Conservation (phyloP, 2,113 vertebrate species). For the Felis chaus region DNA sequence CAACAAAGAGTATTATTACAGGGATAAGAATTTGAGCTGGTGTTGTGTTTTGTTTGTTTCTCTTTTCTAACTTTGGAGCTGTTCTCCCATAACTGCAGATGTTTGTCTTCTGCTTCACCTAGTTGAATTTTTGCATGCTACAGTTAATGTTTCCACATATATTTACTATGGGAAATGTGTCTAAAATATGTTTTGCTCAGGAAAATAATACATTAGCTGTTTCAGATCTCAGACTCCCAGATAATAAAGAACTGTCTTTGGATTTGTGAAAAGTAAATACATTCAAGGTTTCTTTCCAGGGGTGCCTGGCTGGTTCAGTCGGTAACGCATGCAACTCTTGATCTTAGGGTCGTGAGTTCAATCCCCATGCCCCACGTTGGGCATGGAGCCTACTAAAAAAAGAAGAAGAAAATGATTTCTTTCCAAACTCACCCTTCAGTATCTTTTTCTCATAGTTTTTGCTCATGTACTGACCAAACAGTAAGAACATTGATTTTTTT, state of each 20-base stretch:
- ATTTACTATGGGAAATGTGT: neutral
- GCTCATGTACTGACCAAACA: neutral
- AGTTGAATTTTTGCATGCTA: slow-evolving; percentile 24
- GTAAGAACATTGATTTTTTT: neutral
- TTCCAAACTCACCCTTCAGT: neutral
- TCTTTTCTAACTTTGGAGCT: neutral
- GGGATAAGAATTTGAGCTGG: neutral
- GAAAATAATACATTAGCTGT: neutral
- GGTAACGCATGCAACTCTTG: too few species aligned
- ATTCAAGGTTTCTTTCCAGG: neutral
- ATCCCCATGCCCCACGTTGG: too few species aligned
- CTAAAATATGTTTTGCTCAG: slow-evolving; percentile 31
- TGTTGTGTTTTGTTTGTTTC: neutral
- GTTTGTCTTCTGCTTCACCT: neutral
- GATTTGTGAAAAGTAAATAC: neutral
- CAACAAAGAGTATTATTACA: neutral
- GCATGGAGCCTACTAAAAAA: too few species aligned
- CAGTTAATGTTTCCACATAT: neutral
- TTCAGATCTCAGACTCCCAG: neutral
- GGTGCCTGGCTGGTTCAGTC: too few species aligned
- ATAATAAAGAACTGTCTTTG: slow-evolving; percentile 9
- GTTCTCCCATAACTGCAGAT: neutral
- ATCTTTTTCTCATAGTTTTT: neutral
- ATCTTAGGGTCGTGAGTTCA: too few species aligned
- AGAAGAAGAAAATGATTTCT: neutral